A percentile compares a stretch with the other conserved stretches of the same genome.
These are phyloP conservation scores for Eulemur macaco DNA, from an alignment of 2,113 vertebrate species.

Conservation along the genomic window DNA sequence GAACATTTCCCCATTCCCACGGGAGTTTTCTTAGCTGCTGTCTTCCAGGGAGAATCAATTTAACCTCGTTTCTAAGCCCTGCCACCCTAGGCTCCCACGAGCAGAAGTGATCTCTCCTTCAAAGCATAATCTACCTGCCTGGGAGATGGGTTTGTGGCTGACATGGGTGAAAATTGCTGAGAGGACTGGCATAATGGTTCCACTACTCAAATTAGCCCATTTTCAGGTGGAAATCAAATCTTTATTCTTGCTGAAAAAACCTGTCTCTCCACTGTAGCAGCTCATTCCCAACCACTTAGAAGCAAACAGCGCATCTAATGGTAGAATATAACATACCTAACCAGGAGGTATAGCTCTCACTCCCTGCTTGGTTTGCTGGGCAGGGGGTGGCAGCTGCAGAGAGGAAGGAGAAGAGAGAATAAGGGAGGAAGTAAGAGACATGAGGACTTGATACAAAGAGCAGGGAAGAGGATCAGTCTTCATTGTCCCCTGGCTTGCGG, in stretches of 20 bases:
- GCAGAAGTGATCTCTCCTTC: neutral
- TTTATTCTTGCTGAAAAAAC: slow-evolving; percentile 79
- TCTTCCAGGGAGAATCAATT: neutral
- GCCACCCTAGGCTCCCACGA: neutral
- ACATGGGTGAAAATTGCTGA: slow-evolving; percentile 77
- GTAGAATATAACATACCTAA: slow-evolving; percentile 38
- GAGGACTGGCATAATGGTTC: slow-evolving; percentile 66
- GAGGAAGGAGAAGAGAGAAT: neutral
- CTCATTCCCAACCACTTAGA: slow-evolving; percentile 69
- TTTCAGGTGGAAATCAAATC: slow-evolving; percentile 81
- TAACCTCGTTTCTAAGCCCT: neutral
- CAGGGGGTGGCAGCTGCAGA: neutral
- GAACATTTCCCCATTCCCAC: neutral
- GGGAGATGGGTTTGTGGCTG: slow-evolving; percentile 39
- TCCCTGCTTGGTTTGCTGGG: neutral
- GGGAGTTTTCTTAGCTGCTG: neutral
- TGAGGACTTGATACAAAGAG: neutral
- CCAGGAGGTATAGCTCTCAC: neutral
- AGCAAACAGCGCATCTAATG: slow-evolving; percentile 63
- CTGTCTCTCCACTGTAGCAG: slow-evolving; percentile 72
- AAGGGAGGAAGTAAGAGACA: neutral
- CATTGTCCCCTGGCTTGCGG: neutral
- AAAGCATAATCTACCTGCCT: neutral
- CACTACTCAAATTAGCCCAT: slow-evolving; percentile 77
- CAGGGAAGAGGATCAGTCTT: neutral